Evolutionary conservation across 2,113 vertebrate species (phyloP).

Genomic region (Serinus canaria): DNA sequence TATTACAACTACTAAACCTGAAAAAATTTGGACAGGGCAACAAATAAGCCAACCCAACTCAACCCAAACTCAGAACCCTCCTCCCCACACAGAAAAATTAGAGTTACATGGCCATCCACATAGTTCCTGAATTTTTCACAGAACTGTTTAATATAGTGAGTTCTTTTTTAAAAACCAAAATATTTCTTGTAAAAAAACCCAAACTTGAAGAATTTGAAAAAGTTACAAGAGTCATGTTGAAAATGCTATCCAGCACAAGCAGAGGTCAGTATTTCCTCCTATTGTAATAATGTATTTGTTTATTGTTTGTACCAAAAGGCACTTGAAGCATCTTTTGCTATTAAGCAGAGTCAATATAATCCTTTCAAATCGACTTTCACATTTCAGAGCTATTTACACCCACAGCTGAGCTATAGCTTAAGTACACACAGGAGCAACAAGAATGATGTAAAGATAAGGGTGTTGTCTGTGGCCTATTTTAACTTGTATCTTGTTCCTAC

Average conservation of each 20-base stretch:
- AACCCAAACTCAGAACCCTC: not conserved
- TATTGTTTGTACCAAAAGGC: not conserved
- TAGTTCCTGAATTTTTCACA: not conserved
- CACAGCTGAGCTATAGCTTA: not conserved
- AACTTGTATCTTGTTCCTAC: not conserved
- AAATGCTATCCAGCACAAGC: not conserved
- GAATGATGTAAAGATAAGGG: not conserved
- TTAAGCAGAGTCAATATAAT: not conserved
- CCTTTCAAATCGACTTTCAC: not conserved
- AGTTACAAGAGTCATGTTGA: not conserved
- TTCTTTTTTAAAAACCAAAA: not conserved
- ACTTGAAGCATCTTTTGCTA: not conserved
- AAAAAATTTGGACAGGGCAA: not conserved
- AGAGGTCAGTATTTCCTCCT: not conserved
- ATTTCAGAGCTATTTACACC: not conserved
- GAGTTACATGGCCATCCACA: not conserved
- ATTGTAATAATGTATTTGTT: not conserved
- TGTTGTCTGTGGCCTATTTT: not conserved
- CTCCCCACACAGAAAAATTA: rapidly evolving
- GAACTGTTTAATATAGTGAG: not conserved
- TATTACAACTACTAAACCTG: not conserved
- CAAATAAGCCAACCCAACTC: not conserved
- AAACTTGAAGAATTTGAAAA: not conserved
- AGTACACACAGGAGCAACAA: not conserved
- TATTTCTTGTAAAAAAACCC: not conserved